phyloP scores from a whole-genome alignment of 2,113 vertebrate species.

The Connochaetes taurinus region DNA sequence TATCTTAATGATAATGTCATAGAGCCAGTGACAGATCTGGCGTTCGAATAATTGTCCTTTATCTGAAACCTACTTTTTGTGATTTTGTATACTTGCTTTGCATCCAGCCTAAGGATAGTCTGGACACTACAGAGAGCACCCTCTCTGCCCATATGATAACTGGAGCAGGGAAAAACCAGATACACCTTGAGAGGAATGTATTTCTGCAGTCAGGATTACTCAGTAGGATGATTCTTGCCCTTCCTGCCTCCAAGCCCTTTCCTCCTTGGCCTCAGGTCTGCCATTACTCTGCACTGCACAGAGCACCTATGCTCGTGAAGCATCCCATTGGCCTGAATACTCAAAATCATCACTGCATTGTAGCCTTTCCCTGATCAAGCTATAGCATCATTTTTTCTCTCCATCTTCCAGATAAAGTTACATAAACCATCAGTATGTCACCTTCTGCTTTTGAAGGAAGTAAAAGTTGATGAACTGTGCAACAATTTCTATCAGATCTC shows the following conservation, averaged over 20 bases:
- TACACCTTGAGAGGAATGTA: conserved; percentile 47
- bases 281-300: not conserved
- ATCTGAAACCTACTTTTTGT: conserved; percentile 26
- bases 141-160: not conserved
- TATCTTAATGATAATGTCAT: not conserved
- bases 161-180: not conserved
- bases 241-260: not conserved
- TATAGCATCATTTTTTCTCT: not conserved
- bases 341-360: not conserved
- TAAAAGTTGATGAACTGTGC: not conserved
- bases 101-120: conserved; percentile 47
- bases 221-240: not conserved
- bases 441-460: not conserved
- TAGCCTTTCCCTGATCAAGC: not conserved
- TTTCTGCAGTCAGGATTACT: not conserved
- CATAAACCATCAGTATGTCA: not conserved
- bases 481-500: not conserved
- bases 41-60: not conserved
- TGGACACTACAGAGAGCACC: not conserved
- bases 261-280: not conserved
- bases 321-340: not conserved
- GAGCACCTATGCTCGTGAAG: not conserved
- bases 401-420: not conserved
- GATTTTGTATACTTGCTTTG: conserved; percentile 18
- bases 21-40: not conserved